Conservation (phyloP, 2,888 invertebrate genomes). For the Macaria notata region DNA sequence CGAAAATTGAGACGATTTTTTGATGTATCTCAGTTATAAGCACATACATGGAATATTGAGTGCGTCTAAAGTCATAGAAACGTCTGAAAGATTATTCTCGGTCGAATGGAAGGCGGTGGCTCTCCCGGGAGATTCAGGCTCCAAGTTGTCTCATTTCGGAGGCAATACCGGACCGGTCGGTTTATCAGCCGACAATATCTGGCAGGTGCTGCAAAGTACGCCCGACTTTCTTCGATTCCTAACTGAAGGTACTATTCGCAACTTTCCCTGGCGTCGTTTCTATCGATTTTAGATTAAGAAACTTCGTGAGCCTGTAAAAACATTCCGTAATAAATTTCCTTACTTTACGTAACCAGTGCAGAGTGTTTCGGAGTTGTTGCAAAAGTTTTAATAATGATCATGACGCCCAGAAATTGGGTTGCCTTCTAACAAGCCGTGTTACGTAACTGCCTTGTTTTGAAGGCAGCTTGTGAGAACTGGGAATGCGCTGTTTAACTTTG, state of each 20-base stretch:
- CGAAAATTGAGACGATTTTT: slow-evolving; percentile 31
- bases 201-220: slow-evolving; percentile 74
- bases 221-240: slow-evolving; percentile 69
- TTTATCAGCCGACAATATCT: slow-evolving; percentile 69
- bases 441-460: slow-evolving; percentile 18
- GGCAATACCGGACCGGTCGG: slow-evolving; percentile 51
- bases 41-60: slow-evolving; percentile 1
- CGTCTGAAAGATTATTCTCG: slow-evolving; percentile 21
- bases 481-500: slow-evolving; percentile 8
- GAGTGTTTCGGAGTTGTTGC: slow-evolving; percentile 52
- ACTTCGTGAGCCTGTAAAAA: slow-evolving; percentile 75
- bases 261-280: slow-evolving; percentile 72
- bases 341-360: slow-evolving; percentile 56
- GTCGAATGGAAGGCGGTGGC: slow-evolving; percentile 29
- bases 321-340: slow-evolving; percentile 73
- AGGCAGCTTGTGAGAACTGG: slow-evolving; percentile 8
- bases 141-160: slow-evolving; percentile 58
- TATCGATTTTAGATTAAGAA: slow-evolving; percentile 81
- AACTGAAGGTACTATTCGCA: slow-evolving; percentile 76
- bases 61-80: slow-evolving; percentile 30
- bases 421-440: slow-evolving; percentile 24
- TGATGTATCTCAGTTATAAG: slow-evolving; percentile 19
- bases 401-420: slow-evolving; percentile 39
- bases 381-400: slow-evolving; percentile 55
- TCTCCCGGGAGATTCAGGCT: slow-evolving; percentile 50